These are phyloP conservation scores for Thecophora atra DNA, from an alignment of 2,888 invertebrate genomes.

Conservation along the genomic window DNA sequence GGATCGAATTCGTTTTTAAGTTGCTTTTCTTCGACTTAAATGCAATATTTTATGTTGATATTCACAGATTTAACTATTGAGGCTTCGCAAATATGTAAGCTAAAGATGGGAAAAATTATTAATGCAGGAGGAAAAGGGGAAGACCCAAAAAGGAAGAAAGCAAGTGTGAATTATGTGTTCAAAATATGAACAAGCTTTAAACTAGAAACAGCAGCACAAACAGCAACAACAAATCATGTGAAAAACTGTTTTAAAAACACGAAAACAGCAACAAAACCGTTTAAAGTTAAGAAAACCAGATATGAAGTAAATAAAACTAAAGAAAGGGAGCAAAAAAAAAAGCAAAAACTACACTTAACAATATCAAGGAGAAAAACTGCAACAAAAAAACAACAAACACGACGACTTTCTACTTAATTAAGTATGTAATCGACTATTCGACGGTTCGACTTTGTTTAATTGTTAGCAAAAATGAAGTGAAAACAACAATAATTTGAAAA, in stretches of 20 bases:
- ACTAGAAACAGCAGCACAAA: background rate
- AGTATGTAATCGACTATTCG: constrained; percentile 11
- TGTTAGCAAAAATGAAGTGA: background rate
- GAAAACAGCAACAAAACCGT: background rate
- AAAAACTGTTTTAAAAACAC: background rate
- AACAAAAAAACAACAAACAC: background rate
- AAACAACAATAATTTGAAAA: background rate
- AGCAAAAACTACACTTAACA: background rate
- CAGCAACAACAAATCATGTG: background rate
- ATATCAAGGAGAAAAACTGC: background rate
- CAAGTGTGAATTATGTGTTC: background rate
- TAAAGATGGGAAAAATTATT: too few relatives aligned
- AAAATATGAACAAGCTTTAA: background rate
- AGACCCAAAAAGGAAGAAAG: background rate
- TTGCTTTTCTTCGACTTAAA: too few relatives aligned
- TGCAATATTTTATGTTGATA: too few relatives aligned
- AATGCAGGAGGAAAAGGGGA: too few relatives aligned
- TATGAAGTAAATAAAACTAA: background rate
- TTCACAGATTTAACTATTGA: too few relatives aligned
- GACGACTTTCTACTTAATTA: constrained; percentile 17
- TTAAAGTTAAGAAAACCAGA: background rate
- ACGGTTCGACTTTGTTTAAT: constrained; percentile 19
- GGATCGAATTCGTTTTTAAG: too few relatives aligned
- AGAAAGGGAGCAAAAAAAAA: background rate
- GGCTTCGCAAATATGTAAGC: too few relatives aligned